Evolutionary conservation across 2,888 invertebrate genomes (phyloP).

Genomic region (Troides helena): DNA sequence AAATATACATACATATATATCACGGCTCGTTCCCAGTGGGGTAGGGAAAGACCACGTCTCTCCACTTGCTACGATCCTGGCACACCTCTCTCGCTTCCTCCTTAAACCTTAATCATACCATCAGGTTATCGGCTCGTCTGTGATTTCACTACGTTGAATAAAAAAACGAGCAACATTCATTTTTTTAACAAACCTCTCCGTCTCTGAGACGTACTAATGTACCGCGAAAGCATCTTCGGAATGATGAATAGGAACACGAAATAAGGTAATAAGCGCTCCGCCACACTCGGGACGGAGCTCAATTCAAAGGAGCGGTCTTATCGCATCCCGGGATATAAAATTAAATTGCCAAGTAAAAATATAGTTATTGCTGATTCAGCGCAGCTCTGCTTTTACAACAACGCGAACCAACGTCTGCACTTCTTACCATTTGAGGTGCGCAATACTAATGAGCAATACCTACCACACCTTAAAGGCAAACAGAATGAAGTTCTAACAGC

Average conservation of each 20-base stretch:
- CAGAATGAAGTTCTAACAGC: background rate
- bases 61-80: too few species aligned
- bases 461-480: background rate
- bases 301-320: conserved; percentile 15
- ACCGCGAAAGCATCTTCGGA: conserved; percentile 13
- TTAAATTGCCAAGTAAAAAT: conserved; percentile 24
- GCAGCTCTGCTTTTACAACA: conserved; percentile 8
- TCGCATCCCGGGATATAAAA: conserved; percentile 16
- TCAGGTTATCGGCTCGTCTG: too few species aligned
- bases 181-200: conserved; percentile 10
- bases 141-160: too few species aligned
- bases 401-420: conserved; percentile 16
- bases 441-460: conserved; percentile 14
- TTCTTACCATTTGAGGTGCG: conserved; percentile 20
- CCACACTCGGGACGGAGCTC: conserved; percentile 6
- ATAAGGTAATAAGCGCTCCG: conserved; percentile 21
- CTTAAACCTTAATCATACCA: too few species aligned
- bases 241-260: conserved; percentile 21
- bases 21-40: too few species aligned
- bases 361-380: conserved; percentile 21
- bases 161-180: background rate
- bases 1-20: too few species aligned
- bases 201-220: conserved; percentile 1
- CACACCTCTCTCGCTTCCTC: too few species aligned
- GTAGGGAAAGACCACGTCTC: too few species aligned